Base-by-base conservation (phyloP, 2,113 vertebrate species). In the Monarcha castaneiventris region DNA sequence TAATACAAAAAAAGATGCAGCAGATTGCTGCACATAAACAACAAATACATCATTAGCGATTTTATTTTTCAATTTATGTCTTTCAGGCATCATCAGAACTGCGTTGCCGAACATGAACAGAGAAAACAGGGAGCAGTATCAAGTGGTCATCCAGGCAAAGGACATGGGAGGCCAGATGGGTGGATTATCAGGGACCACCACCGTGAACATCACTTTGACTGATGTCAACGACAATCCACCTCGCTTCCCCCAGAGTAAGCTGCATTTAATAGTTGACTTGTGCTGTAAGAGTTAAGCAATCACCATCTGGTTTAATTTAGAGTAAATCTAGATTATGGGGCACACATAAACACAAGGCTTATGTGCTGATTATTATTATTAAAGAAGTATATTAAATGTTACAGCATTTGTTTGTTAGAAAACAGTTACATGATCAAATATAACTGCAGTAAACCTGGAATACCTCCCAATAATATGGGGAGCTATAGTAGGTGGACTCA, bases 161-260 rank as follows among this genome's bases (percentile, higher is more conserved):
- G 98, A 98, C 69, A 98, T 98, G 98, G 98, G 98, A 16, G 98
- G 98, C 95, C 98, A 98, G 96, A 98, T 98, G 98, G 98, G 98
- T 9, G 98, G 98, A 80, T 94, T 98, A 84, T 98, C 98, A 1
- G 98, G 98, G 20, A 98, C 98, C 35, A 98, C 98, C 19, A 98
- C 97, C 0, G 98, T 98, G 83, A 98, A 98, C 94, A 98, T 98
- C 96, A 98, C 98, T 0, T 67, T 98, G 87, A 98, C 98, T 7
- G 98, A 98, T 64, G 98, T 98, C 74, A 98, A 98, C 2, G 98
- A 98, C 97, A 98, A 98, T 89, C 98, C 98, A 3, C 98, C 98
- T 35, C 98, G 98, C 62, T 98, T 98, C 35, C 92, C 98, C 18
- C 98, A 98, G 79, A 98, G 98, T 98, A 98, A 98, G 98, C 94